Evolutionary conservation across 1,140 invertebrate species (phyloP).

Genomic region (Leptonema lineaticorne): DNA sequence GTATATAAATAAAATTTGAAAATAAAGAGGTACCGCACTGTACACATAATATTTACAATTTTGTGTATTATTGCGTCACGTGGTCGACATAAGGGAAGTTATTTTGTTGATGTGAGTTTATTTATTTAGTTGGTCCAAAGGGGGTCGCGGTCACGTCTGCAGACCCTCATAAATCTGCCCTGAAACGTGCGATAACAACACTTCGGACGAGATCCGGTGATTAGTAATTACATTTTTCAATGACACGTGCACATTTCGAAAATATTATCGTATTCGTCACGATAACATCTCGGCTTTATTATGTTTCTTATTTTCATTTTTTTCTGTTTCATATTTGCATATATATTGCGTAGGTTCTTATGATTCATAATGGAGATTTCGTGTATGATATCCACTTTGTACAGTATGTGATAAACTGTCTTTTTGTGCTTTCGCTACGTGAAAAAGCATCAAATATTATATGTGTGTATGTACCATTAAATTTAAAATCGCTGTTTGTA

Average conservation of each 20-base stretch:
- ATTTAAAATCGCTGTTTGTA: too few relatives aligned
- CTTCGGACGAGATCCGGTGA: conserved; percentile 19
- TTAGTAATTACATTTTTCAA: conserved; percentile 32
- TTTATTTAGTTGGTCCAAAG: conserved; percentile 27
- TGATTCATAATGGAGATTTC: too few relatives aligned
- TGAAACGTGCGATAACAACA: conserved; percentile 28
- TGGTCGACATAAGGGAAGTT: not conserved
- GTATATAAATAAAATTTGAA: not conserved
- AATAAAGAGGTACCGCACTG: not conserved
- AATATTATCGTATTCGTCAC: not conserved
- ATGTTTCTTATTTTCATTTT: not conserved
- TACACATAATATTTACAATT: not conserved
- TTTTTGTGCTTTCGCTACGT: too few relatives aligned
- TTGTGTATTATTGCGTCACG: too few relatives aligned
- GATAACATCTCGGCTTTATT: not conserved
- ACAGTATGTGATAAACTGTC: too few relatives aligned
- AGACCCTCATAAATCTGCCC: conserved; percentile 25
- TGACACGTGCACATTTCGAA: conserved; percentile 16
- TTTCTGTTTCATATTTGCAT: too few relatives aligned
- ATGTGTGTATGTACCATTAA: too few relatives aligned
- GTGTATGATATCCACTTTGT: too few relatives aligned
- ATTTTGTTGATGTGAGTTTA: conserved; percentile 10
- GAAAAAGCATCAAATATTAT: too few relatives aligned
- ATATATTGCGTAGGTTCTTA: too few relatives aligned
- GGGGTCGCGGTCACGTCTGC: conserved; percentile 30